Base-by-base conservation (phyloP, 2,888 invertebrate genomes). In the Stenodera caucasica region DNA sequence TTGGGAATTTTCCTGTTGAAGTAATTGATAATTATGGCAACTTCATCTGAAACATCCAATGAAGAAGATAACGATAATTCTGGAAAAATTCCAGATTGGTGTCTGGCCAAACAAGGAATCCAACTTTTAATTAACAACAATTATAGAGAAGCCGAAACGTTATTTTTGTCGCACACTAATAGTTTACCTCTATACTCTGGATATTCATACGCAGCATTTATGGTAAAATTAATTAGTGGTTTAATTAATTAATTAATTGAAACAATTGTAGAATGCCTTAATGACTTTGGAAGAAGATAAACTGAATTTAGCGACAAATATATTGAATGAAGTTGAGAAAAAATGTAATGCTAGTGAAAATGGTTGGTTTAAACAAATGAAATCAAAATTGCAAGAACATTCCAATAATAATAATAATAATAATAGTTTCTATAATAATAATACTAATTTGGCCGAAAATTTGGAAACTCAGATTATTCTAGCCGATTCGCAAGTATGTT, bases 241-340 rank as follows among this genome's bases (percentile, higher is more conserved):
- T 14, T 23, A 45, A 52, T 29, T 32, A 55, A 55, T 12, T 21
- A 5, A 2, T 52, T n/a, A 12, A 53, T 45, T 23, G 37, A 26
- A 21, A 66, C 57, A 54, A 57, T 78, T 79, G 49, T 70, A 88
- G 88, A 87, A 88, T 79, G 88, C 88, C 0, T 73, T 89, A 54
- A 88, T 89, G 85, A 86, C 87, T 9, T 88, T 87, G 75, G 89
- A 89, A 76, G 87, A 88, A 18, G 87, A 87, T 37, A 87, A 86
- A 76, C 80, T 89, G 26, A 81, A 81, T 26, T 79, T 83, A 65
- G 87, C 88, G 1, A 80, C 84, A 63, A 75, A 81, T 56, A 79
- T 83, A 8, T 77, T 89, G 33, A 84, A 84, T 66, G 86, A 86
- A 66, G 84, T 87, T 61, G 88, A 88, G 72, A 83, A 82, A 65